phyloP scores from a whole-genome alignment of 2,113 vertebrate genomes.

The human region GRCh38 chr13:29436001-29436500 shows the following conservation, averaged over 20 bases:
- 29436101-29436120: not conserved
- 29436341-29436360: no score
- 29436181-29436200: not conserved
- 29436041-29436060: rapidly evolving
- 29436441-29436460: not conserved
- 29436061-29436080: not conserved
- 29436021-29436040: not conserved
- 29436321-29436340: not conserved
- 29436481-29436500: not conserved
- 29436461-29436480: not conserved
- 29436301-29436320: not conserved
- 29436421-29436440: not conserved
- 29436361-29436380: not conserved
- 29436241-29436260: not conserved
- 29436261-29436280: not conserved
- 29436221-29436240: not conserved
- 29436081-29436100: not conserved
- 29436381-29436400: not conserved
- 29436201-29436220: not conserved
- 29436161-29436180: not conserved
- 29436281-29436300: not conserved
- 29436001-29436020: rapidly evolving
- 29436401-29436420: not conserved
- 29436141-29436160: not conserved
- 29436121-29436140: not conserved